Conservation (phyloP, 1,140 invertebrate species). For the Pseudomyrmex gracilis region DNA sequence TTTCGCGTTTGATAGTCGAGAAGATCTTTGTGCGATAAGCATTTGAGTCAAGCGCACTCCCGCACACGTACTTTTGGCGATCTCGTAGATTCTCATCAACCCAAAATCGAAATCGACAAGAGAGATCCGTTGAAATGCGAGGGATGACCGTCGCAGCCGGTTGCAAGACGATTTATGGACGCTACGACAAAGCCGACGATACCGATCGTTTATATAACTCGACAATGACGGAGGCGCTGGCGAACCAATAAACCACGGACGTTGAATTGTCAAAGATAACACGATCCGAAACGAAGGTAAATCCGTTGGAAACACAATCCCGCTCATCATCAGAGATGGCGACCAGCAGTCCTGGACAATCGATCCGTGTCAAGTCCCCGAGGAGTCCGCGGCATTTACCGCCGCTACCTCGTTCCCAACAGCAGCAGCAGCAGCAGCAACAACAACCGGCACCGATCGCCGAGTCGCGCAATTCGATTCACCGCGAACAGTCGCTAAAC, state of each 20-base stretch:
- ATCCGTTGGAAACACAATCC: conserved; percentile 12
- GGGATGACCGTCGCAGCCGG: neutral
- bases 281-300: neutral
- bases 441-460: conserved; percentile 44
- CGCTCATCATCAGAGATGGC: conserved; percentile 55
- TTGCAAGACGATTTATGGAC: conserved; percentile 15
- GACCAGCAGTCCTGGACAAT: conserved; percentile 70
- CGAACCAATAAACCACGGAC: conserved; percentile 3
- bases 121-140: conserved; percentile 24
- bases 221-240: conserved; percentile 8
- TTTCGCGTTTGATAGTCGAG: neutral
- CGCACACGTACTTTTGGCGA: neutral
- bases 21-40: neutral
- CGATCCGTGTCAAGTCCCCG: conserved; percentile 65
- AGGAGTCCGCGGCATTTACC: conserved; percentile 70
- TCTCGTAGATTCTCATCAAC: neutral
- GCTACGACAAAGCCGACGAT: neutral
- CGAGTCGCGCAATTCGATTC: conserved; percentile 68
- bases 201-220: neutral
- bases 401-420: conserved; percentile 37
- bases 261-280: neutral
- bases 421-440: conserved; percentile 8
- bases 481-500: conserved; percentile 28
- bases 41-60: neutral
- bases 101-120: neutral